Evolutionary conservation across 1,140 invertebrate genomes (phyloP), one percentile per base, ranked within the genome.

Genomic region (Palaemon carinicauda): DNA sequence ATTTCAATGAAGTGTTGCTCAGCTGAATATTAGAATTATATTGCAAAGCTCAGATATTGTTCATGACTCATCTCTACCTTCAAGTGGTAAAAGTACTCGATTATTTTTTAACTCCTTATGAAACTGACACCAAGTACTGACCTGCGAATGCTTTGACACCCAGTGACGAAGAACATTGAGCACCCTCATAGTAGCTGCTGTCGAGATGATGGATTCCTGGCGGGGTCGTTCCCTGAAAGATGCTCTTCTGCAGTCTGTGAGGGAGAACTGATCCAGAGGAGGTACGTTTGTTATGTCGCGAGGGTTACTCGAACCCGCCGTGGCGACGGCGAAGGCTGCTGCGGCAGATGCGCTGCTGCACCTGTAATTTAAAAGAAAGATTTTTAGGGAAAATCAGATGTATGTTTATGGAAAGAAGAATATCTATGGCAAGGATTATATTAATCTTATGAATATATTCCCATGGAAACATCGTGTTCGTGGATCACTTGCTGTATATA

Each of bases 121-220:
- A 27, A 90, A n/a, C 81, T 52, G n/a, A 53, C n/a, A 17, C n/a
- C 4, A 65, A 29, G 19, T 29, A 27, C 19, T 82, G 75, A 93
- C 93, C 90, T 93, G 93, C 5, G 92, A 93, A 90, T 95, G 94
- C 91, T 95, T 95, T 5, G 94, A 94, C 4, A 95, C 93, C 95
- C 95, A 95, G 90, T 95, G 95, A 91, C 96, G 94, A 19, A 98
- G 92, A 1, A 98, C 96, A 91, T 97, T 97, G 0, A 98, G 92
- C 0, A 98, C 97, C 89, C 97, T 92, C 96, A 98, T 98, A 0
- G 97, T 98, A 31, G 96, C 96, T 29, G 97, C 97, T 3, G 96
- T 97, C 50, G 96, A 97, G 90, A 97, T 96, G 9, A 98, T 95
- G 19, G 96, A 96, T 90, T 97, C 96, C 88, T 97, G 95, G 80